Base-by-base conservation (phyloP, 2,797 vertebrate genomes). In the Hippopotamyrus pictus region DNA sequence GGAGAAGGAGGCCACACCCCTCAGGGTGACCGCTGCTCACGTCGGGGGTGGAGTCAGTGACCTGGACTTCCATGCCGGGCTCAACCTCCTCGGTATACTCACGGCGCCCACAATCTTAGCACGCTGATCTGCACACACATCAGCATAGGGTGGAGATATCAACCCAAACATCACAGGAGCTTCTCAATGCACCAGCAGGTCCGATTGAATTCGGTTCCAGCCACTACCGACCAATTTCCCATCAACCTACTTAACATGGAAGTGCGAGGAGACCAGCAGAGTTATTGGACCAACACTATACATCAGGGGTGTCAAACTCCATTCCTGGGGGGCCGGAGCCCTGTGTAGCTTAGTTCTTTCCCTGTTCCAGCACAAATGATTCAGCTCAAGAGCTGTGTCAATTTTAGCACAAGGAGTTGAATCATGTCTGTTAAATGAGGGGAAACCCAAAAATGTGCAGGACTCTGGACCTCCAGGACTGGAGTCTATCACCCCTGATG, bases 71-170 rank as follows among this genome's bases (percentile, higher is more conserved):
- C 95, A 96, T 89, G 90, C 89, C 44, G 91, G 46, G 89, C 95
- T 97, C 88, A 95, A 96, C 92, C 94, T 97, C 91, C 97, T 97
- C 91, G 96, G 96, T 97, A 93, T 87, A 2, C 6, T 53, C 65
- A 22, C 1, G 3, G 11, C 37, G 0, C 11, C 44, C 65, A 14
- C 65, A 6, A 1, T 12, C 62, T 7, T 5, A n/a, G 11, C n/a
- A 46, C 1, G 2, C 57, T 33, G 3, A 11, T 25, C 51, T 54
- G 29, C 19, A 3, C 6, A 14, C 17, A 12, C 73, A n/a, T 57
- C 50, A 14, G 69, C 33, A 19, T 91, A 91, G 90, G 79, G 85
- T 92, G 88, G 6, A 59, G 22, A 14, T 50, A 25, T 19, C n/a
- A 37, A 5, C 0, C 33, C 7, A 22, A 50, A 79, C 33, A 19